Conservation (phyloP, 2,797 vertebrate species). For the Siniperca obscura region DNA sequence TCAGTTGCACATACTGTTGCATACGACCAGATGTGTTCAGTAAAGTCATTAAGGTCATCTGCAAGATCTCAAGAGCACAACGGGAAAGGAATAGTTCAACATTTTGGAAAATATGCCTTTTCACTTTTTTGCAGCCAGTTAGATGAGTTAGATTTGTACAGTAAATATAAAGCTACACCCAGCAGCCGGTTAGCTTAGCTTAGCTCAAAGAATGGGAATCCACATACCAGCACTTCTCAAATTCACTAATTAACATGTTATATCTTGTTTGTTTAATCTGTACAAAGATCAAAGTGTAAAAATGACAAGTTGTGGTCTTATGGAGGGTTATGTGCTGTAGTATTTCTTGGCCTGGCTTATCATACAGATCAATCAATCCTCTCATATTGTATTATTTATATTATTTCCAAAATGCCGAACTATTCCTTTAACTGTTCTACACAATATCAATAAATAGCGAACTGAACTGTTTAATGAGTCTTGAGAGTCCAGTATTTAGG, state of each 20-base stretch:
- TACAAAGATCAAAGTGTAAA: no score
- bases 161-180: neutral
- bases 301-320: neutral
- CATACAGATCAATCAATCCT: no score
- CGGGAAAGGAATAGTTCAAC: neutral
- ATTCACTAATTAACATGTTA: neutral
- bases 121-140: neutral
- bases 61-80: neutral
- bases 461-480: neutral
- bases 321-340: no score
- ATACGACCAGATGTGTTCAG: neutral
- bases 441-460: neutral
- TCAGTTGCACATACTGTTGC: neutral
- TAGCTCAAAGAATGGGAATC: neutral
- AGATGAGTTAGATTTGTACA: neutral
- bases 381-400: no score
- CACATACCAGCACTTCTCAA: neutral
- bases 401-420: neutral
- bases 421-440: neutral
- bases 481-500: neutral
- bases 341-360: no score
- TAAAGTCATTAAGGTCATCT: neutral
- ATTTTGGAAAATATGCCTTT: neutral
- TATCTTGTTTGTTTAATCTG: neutral
- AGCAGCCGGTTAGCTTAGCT: neutral